Base-by-base conservation (phyloP, 2,888 invertebrate species). In the Microplitis deprimator region DNA sequence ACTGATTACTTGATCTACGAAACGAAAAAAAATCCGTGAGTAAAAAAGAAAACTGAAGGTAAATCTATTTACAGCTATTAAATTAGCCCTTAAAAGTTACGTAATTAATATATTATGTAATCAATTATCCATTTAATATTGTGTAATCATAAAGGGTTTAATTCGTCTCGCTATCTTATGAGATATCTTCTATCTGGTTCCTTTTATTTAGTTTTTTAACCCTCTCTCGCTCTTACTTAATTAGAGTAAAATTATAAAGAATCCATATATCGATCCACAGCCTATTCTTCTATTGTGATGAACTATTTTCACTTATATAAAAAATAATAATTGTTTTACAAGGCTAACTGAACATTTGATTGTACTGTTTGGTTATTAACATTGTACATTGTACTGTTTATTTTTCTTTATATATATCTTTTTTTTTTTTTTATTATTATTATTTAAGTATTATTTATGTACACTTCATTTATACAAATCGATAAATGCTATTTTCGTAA, bases 61-160 rank as follows among this genome's bases (percentile, higher is more conserved):
- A 87, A 85, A 84, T 88, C 87, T 89, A 88, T 88, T 85, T 89
- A 89, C 89, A 89, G 85, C 84, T 85, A 80, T 83, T 89, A 89
- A 89, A 89, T 89, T 84, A 82, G 83, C 75, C 73, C 75, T 81
- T 79, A 76, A 79, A 72, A 71, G 75, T 81, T 76, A 73, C 8
- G 65, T 71, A 82, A 77, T 73, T 79, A 79, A 81, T 78, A 81
- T 76, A 77, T 75, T 71, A 17, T 68, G 75, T 74, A 77, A 79
- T 71, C 60, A 74, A 61, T 68, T 68, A 71, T 79, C 68, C 74
- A 68, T 62, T 72, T 59, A 70, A 75, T 50, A 68, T 73, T 65
- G n/a, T 20, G 75, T 73, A 69, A 75, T 71, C 74, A 78, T 50
- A 68, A 75, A 73, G 76, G 75, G 61, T 68, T 75, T 70, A 68